These are phyloP conservation scores for Lithosia quadra DNA, from an alignment of 2,888 invertebrate genomes.

Conservation along the genomic window DNA sequence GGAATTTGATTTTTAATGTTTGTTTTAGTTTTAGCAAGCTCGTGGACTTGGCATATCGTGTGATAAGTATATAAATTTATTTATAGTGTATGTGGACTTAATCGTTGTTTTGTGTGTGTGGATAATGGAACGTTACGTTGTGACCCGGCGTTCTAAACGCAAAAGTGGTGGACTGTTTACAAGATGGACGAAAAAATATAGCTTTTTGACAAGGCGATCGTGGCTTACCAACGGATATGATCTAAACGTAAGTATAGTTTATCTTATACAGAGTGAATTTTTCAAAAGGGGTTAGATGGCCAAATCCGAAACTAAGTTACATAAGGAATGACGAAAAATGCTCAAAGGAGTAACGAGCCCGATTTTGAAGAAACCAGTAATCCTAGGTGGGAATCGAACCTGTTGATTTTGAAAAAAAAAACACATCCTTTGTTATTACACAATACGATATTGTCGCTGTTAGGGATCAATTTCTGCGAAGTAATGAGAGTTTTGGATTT, in stretches of 20 bases:
- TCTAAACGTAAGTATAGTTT: constrained; percentile 74
- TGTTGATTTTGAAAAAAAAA: no score
- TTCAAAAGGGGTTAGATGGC: no score
- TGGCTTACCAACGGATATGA: constrained; percentile 80
- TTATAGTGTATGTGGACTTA: constrained; percentile 40
- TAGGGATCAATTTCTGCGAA: no score
- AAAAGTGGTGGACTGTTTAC: constrained; percentile 75
- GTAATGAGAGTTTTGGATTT: no score
- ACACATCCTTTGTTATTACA: no score
- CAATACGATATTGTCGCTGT: no score
- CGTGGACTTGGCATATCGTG: constrained; percentile 68
- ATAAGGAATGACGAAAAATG: no score
- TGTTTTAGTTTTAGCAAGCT: constrained; percentile 75
- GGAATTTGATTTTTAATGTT: constrained; percentile 67
- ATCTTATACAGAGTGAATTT: no score
- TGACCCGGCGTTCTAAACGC: constrained; percentile 76
- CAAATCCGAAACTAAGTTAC: no score
- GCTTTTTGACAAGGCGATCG: constrained; percentile 67
- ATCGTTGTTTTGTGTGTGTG: constrained; percentile 55
- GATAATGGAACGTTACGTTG: constrained; percentile 77
- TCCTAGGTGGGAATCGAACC: no score
- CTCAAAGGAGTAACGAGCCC: no score
- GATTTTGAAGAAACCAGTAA: no score
- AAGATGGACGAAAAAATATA: constrained; percentile 76
- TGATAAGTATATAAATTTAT: constrained; percentile 39